These are phyloP conservation scores for Colostygia pectinataria DNA, from an alignment of 2,888 invertebrate species.

Conservation along the genomic window DNA sequence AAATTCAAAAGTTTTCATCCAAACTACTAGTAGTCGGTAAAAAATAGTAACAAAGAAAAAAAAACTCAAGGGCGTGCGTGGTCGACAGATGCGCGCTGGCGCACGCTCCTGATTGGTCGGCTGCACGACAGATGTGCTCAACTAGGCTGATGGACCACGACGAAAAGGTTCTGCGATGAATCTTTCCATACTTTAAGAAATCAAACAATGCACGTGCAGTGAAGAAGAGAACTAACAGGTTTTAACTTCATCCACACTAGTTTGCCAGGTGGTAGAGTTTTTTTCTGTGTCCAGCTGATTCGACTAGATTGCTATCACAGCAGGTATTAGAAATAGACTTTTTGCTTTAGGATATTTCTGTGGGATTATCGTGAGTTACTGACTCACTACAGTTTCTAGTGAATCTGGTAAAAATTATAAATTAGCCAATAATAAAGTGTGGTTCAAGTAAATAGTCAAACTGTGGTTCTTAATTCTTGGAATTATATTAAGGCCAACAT, in stretches of 20 bases:
- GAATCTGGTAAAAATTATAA: no score
- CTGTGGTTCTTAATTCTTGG: no score
- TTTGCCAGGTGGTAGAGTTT: conserved; percentile 8
- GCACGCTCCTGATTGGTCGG: conserved; percentile 66
- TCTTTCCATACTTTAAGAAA: conserved; percentile 27
- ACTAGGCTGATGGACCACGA: conserved; percentile 34
- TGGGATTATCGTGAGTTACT: no score
- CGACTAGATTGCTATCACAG: background rate
- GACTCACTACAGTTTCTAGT: no score
- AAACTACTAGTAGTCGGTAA: conserved; percentile 44
- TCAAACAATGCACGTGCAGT: conserved; percentile 13
- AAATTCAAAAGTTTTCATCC: conserved; percentile 36
- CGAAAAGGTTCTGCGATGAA: conserved; percentile 20
- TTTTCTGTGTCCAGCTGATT: background rate
- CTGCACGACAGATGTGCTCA: conserved; percentile 63
- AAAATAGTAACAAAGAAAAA: conserved; percentile 64
- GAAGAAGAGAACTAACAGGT: background rate
- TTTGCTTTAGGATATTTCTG: no score
- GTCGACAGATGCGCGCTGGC: conserved; percentile 68
- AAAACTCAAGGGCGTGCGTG: conserved; percentile 55
- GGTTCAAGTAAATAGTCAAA: no score
- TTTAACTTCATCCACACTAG: background rate
- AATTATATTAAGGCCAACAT: no score
- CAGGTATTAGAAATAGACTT: no score
- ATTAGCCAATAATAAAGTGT: no score